Evolutionary conservation across 2,888 invertebrate genomes (phyloP), one percentile per base, ranked within the genome.

Genomic region (Herminia tarsipennalis): DNA sequence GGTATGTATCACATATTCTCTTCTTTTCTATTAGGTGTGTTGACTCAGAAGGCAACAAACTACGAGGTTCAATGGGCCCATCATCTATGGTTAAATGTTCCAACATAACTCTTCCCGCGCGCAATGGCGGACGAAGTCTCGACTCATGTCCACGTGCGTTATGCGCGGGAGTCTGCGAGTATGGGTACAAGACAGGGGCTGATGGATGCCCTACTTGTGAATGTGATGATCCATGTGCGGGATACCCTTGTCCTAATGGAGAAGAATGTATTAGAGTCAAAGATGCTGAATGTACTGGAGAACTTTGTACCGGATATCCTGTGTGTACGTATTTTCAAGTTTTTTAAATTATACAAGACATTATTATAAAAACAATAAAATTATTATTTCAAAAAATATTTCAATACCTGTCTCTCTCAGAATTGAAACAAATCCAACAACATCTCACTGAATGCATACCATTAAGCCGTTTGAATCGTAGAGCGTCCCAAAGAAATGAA

Each of bases 221-320:
- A 78, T 97, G 97, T 73, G 95, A 96, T 35, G 95, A 97, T 73
- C 96, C 97, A 0, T 97, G 97, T 69, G 95, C 95, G 46, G 95
- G 96, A 21, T 96, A 93, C 78, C 93, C 93, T 9, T 96, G 96
- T 56, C 92, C 93, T 1, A 88, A 92, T 14, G 95, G 94, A 8
- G 95, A 96, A 47, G 95, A 95, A 70, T 97, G 97, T 70, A 93
- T 95, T 43, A 91, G 94, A 62, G 93, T 94, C n/a, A 94, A 93
- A 47, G 95, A 95, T 71, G 93, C 95, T 0, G 92, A 93, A 29
- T 96, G 96, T 68, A 71, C 75, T 3, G 88, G 89, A 0, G 89
- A 89, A 10, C 80, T 96, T 6, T 97, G 97, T 70, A 94, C 95
- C 20, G 94, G 95, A 36, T 94, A 94, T 78, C 96, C 97, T 44